phyloP scores from a whole-genome alignment of 2,888 invertebrate genomes.

The Elysia crispata region DNA sequence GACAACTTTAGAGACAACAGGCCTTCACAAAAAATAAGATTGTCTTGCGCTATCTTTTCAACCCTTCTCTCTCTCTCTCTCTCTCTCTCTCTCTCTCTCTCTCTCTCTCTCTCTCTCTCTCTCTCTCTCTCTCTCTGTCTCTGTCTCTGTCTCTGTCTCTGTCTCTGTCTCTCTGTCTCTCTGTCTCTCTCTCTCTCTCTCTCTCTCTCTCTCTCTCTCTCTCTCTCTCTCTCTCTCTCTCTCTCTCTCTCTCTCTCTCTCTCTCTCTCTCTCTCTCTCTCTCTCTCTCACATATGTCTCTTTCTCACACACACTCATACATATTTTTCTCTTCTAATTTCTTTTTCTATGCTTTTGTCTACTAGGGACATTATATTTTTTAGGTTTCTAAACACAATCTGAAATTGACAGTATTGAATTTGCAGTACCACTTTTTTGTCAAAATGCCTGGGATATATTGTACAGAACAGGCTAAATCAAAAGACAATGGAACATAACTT shows the following conservation, averaged over 20 bases:
- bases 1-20: not conserved
- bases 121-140: conserved; percentile 30
- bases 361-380: no score
- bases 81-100: not conserved
- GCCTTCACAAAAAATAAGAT: not conserved
- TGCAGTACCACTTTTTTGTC: no score
- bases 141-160: conserved; percentile 14
- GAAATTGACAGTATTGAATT: no score
- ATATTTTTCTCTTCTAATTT: no score
- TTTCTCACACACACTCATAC: not conserved
- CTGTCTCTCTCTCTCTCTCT: not conserved
- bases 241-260: conserved; percentile 1
- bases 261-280: conserved; percentile 9
- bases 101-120: conserved; percentile 4
- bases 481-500: no score
- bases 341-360: no score
- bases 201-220: conserved; percentile 22
- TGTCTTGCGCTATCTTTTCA: conserved; percentile 3
- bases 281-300: not conserved
- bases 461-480: no score
- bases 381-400: no score
- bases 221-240: conserved; percentile 15
- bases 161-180: not conserved
- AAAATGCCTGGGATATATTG: no score
- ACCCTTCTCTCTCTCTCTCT: conserved; percentile 3